Base-by-base conservation (phyloP, 2,888 invertebrate genomes). In the Anthrax anthrax region DNA sequence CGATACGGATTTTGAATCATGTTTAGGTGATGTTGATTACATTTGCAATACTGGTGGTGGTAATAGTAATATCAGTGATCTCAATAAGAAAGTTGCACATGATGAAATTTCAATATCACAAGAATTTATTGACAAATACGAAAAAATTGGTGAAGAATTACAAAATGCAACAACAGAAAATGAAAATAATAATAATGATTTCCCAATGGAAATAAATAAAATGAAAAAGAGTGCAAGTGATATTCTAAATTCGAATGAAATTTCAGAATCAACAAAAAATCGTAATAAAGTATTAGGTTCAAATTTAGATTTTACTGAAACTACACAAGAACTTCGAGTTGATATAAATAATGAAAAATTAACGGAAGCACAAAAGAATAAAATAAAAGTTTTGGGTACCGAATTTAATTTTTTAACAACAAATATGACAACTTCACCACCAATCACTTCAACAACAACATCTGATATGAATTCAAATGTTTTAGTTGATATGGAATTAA, bases 351-450 rank as follows among this genome's bases (percentile, higher is more conserved):
- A 37, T 17, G 10, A 17, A 14, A 16, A 38, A 2, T 71, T 78
- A 47, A 76, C 72, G 14, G 76, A 77, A 47, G 78, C 79, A 0
- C 64, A 78, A 51, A 61, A 69, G 43, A 81, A 81, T 55, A 78
- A 75, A 60, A 57, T 75, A 18, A 78, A 72, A 61, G 70, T 81
- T 2, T 59, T 81, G 47, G 71, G 74, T 4, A 72, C 77, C 0
- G 80, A 81, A 58, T 80, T 74, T 52, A 41, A 46, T 45, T n/a
- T n/a, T n/a, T 65, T 60, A 18, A 65, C 65, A 42, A 65, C 66
- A 2, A 59, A 60, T 27, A 32, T 50, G 38, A 50, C 48, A 3
- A 50, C 51, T 43, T 49, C 57, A 1, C n/a, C n/a, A n/a, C n/a
- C n/a, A n/a, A n/a, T n/a, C n/a, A 50, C 51, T 43, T 49, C 57